A percentile compares a stretch with the other conserved stretches of the same genome.
phyloP scores from a whole-genome alignment of 2,113 vertebrate species.

The Tachysurus vachellii region DNA sequence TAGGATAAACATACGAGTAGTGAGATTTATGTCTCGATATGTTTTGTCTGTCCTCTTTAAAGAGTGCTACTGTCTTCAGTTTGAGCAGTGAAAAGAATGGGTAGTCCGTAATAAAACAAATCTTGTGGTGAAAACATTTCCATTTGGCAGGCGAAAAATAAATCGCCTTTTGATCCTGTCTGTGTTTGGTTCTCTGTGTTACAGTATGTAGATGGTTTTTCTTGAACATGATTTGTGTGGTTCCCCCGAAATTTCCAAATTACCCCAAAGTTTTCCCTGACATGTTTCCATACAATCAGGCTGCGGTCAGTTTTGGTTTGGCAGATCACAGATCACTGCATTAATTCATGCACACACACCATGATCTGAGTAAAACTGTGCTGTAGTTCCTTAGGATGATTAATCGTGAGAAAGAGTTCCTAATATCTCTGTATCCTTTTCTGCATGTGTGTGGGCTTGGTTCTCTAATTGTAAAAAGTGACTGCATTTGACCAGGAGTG shows the following conservation, averaged over 20 bases:
- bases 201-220: neutral
- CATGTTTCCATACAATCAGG: conserved; percentile 9
- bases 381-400: neutral
- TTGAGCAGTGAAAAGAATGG: neutral
- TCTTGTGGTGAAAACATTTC: conserved; percentile 3
- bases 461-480: neutral
- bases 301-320: conserved; percentile 5
- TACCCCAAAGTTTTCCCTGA: neutral
- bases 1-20: neutral
- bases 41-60: conserved; percentile 26
- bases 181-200: conserved; percentile 6
- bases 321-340: neutral
- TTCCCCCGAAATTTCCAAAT: neutral
- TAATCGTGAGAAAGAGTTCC: neutral
- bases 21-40: conserved; percentile 16
- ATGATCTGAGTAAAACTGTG: neutral
- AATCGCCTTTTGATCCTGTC: conserved; percentile 12
- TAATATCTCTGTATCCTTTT: neutral
- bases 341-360: conserved; percentile 13
- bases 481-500: neutral
- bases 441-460: conserved; percentile 3
- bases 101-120: conserved; percentile 8
- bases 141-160: conserved; percentile 8
- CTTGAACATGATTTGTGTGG: conserved; percentile 2
- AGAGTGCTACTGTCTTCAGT: neutral